Conservation (phyloP, 2,888 invertebrate species). For the Anagyrus pseudococci region DNA sequence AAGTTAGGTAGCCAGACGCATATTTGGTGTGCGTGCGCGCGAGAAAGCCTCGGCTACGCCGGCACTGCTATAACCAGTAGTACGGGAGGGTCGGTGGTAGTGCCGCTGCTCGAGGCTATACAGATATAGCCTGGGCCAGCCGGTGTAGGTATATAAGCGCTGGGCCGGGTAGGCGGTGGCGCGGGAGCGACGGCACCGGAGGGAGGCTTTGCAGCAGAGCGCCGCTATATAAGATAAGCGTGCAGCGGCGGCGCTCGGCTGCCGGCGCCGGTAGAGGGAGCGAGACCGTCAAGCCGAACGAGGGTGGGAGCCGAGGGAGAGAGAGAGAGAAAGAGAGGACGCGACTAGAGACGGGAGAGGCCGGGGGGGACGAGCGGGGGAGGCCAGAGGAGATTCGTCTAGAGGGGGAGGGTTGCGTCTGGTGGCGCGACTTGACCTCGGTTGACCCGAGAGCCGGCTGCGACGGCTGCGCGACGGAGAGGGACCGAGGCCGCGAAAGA, state of each 20-base stretch:
- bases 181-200: slow-evolving; percentile 13
- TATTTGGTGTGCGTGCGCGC: slow-evolving; percentile 44
- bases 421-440: slow-evolving; percentile 62
- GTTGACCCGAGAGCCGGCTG: slow-evolving; percentile 58
- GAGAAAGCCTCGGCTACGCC: slow-evolving; percentile 31
- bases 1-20: slow-evolving; percentile 45
- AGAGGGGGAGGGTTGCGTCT: slow-evolving; percentile 58
- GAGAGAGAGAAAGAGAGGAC: slow-evolving; percentile 33
- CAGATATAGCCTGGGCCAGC: background rate
- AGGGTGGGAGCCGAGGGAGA: slow-evolving; percentile 28
- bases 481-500: slow-evolving; percentile 1
- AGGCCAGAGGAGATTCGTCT: slow-evolving; percentile 43
- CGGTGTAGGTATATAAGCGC: background rate
- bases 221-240: slow-evolving; percentile 18
- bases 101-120: background rate
- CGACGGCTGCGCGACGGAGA: background rate
- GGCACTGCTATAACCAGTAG: background rate
- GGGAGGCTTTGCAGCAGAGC: slow-evolving; percentile 36
- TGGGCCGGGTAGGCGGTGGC: background rate
- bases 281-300: slow-evolving; percentile 26
- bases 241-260: slow-evolving; percentile 30
- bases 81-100: background rate
- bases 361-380: slow-evolving; percentile 40
- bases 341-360: slow-evolving; percentile 38
- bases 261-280: slow-evolving; percentile 35